Evolutionary conservation across 2,113 vertebrate species (phyloP).

Genomic region (Echinops telfairi): DNA sequence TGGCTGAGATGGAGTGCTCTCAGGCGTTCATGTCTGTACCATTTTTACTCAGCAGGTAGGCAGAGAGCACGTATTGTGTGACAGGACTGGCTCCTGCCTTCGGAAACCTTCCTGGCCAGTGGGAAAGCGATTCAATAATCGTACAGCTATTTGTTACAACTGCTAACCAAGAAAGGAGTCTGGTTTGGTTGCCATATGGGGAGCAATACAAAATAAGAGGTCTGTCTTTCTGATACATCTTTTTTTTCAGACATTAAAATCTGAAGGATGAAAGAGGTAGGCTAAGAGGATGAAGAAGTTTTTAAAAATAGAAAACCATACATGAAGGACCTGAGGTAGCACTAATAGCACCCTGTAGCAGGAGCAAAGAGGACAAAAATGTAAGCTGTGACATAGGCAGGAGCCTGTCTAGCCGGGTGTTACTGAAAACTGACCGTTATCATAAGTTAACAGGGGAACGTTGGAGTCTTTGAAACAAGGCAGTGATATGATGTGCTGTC

Average conservation of each 20-base stretch:
- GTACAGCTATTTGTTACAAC: not conserved
- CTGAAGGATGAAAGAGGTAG: not conserved
- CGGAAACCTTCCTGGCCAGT: not conserved
- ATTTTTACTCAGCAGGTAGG: too few relatives aligned
- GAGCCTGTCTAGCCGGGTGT: not conserved
- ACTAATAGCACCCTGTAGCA: not conserved
- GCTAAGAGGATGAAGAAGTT: not conserved
- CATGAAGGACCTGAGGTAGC: not conserved
- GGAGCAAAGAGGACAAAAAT: not conserved
- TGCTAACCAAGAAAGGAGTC: not conserved
- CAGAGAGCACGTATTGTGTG: not conserved
- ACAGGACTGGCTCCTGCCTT: not conserved
- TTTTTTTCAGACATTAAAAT: conserved; percentile 4
- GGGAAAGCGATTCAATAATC: not conserved
- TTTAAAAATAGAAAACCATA: not conserved
- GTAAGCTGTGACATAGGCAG: not conserved
- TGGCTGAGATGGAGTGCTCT: conserved; percentile 22
- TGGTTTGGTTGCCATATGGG: not conserved
- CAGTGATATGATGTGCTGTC: not conserved
- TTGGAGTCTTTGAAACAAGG: conserved; percentile 10
- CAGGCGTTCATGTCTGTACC: not conserved
- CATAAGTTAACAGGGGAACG: not conserved
- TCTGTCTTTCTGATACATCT: not conserved
- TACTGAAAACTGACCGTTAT: not conserved
- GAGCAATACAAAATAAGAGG: not conserved